phyloP scores from a whole-genome alignment of 2,797 vertebrate genomes.

The Margarornis squamiger region DNA sequence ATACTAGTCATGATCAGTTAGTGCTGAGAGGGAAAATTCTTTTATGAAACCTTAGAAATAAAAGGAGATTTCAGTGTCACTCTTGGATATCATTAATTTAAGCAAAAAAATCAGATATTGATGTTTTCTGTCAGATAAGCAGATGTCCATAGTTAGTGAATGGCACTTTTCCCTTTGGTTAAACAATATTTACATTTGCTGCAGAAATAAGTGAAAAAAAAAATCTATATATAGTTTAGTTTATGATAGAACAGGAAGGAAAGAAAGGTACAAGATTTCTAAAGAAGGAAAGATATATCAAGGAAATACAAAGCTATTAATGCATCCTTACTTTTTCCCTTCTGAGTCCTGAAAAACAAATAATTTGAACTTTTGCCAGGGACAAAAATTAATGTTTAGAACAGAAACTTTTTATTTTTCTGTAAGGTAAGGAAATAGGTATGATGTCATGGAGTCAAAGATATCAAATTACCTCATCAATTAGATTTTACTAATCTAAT shows the following conservation, averaged over 20 bases:
- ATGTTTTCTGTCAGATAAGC: not conserved
- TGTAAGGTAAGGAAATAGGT: not conserved
- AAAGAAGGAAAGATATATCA: not conserved
- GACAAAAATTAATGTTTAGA: not conserved
- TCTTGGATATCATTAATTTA: not conserved
- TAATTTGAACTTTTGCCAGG: not conserved
- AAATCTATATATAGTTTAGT: not conserved
- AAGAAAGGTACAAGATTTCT: not conserved
- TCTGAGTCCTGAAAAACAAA: not conserved
- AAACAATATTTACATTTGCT: not conserved
- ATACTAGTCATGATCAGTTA: not conserved
- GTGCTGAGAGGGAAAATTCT: not conserved
- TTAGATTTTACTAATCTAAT: not conserved
- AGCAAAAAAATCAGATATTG: not conserved
- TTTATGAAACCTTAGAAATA: not conserved
- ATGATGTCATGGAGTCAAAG: not conserved
- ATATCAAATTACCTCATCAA: not conserved
- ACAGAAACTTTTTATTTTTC: not conserved
- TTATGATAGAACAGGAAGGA: not conserved
- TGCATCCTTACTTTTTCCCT: not conserved
- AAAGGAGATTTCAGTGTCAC: not conserved
- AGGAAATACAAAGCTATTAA: not conserved
- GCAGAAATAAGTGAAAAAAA: not conserved
- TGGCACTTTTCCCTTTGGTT: not conserved
- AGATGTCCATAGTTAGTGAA: not conserved